A percentile compares a stretch with the other conserved stretches of the same genome.
Conservation (phyloP, 1,140 invertebrate genomes). For the Brachionus sp. region DNA sequence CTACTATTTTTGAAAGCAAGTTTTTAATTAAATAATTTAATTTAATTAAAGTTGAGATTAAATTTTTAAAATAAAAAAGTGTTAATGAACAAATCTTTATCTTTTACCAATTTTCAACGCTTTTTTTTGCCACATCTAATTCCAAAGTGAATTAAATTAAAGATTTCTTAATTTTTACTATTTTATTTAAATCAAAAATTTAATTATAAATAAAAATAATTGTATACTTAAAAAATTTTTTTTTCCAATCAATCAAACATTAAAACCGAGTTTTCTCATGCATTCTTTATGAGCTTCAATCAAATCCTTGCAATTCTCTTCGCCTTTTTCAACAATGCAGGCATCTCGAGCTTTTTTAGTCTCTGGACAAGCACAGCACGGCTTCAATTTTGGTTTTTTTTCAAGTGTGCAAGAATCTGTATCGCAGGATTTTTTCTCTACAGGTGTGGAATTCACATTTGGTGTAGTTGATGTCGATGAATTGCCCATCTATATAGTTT, state of each 20-base stretch:
- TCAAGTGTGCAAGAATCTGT: not conserved
- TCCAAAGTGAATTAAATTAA: too few relatives aligned
- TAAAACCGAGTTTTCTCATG: conserved; percentile 90
- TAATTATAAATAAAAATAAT: conserved; percentile 25
- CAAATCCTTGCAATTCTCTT: conserved; percentile 80
- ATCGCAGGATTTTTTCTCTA: not conserved
- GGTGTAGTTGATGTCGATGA: not conserved
- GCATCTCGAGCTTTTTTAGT: conserved; percentile 83
- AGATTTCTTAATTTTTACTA: too few relatives aligned
- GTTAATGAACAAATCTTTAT: too few relatives aligned
- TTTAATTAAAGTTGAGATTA: too few relatives aligned
- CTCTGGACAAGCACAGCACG: conserved; percentile 96
- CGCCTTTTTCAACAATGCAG: conserved; percentile 86
- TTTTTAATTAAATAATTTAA: too few relatives aligned
- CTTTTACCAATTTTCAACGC: too few relatives aligned
- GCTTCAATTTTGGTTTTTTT: conserved; percentile 51
- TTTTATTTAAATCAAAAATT: conserved; percentile 26
- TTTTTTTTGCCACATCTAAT: too few relatives aligned
- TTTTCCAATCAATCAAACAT: conserved; percentile 66
- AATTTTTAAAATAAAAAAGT: too few relatives aligned
- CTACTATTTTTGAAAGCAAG: too few relatives aligned
- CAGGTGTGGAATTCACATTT: not conserved
- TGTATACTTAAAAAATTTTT: conserved; percentile 27
- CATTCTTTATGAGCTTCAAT: conserved; percentile 95
- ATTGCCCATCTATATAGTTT: not conserved